Conservation (phyloP, 1,140 invertebrate species). For the Drosophila miranda region DNA sequence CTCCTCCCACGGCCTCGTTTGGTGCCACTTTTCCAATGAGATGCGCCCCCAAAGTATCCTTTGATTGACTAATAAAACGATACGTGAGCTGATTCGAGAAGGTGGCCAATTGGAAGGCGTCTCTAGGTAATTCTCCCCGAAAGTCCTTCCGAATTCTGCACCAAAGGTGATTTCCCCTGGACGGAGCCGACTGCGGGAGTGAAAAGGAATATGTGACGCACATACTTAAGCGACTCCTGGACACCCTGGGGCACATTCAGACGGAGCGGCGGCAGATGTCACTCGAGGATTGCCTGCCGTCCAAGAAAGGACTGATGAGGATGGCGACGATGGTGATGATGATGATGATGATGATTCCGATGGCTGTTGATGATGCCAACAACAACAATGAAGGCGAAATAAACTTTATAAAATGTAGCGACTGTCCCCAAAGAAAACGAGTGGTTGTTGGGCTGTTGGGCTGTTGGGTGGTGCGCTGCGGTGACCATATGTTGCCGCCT, state of each 20-base stretch:
- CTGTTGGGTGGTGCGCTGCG: neutral
- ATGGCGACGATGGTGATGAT: conserved; percentile 8
- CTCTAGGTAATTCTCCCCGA: conserved; percentile 62
- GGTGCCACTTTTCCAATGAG: conserved; percentile 12
- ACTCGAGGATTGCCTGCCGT: conserved; percentile 36
- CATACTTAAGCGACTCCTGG: conserved; percentile 64
- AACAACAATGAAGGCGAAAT: conserved; percentile 59
- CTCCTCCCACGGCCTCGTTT: neutral
- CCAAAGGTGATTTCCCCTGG: conserved; percentile 61
- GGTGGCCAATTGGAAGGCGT: conserved; percentile 48
- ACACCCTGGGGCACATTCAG: conserved; percentile 33
- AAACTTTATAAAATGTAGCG: conserved; percentile 69
- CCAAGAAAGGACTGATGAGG: conserved; percentile 36
- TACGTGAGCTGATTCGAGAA: conserved; percentile 69
- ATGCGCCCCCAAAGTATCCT: conserved; percentile 66
- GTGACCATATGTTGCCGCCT: conserved; percentile 73
- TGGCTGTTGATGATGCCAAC: conserved; percentile 69
- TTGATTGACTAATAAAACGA: conserved; percentile 79
- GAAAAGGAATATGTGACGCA: conserved; percentile 62
- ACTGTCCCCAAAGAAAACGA: conserved; percentile 55
- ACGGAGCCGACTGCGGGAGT: neutral
- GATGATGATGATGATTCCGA: conserved; percentile 52
- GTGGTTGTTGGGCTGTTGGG: conserved; percentile 1
- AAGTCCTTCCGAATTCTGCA: conserved; percentile 24
- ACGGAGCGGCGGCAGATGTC: conserved; percentile 56